phyloP scores from a whole-genome alignment of 2,888 invertebrate species.

The Drosophila borborema region DNA sequence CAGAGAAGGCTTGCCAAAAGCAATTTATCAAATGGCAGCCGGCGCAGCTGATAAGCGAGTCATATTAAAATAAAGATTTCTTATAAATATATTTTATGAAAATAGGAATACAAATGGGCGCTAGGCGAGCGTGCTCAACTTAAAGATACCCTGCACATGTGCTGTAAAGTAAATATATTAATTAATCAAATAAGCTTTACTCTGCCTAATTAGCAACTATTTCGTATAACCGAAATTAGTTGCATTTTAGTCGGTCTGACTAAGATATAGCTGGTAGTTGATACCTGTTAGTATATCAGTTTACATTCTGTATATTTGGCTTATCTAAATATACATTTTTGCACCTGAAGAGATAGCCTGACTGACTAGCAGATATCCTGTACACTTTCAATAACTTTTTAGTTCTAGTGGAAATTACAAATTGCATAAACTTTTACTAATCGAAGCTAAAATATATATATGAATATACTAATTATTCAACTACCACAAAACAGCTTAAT shows the following conservation, averaged over 20 bases:
- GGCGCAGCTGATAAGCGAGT: slow-evolving; percentile 13
- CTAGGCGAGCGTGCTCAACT: background rate
- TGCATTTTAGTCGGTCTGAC: background rate
- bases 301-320: no score
- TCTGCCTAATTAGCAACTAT: background rate
- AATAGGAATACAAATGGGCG: background rate
- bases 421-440: no score
- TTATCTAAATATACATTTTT: no score
- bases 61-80: slow-evolving; percentile 17
- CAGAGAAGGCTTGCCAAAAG: slow-evolving; percentile 1
- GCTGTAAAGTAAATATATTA: background rate
- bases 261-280: background rate
- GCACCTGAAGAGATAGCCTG: no score
- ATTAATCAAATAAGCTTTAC: background rate
- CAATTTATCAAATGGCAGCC: slow-evolving; percentile 18
- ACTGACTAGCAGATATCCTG: background rate
- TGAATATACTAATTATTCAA: no score
- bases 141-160: background rate
- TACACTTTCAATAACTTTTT: background rate
- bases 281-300: no score
- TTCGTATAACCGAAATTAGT: background rate
- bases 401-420: background rate
- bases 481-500: background rate
- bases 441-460: no score
- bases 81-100: background rate